Evolutionary conservation across 2,888 invertebrate genomes (phyloP).

Genomic region (Heliconius sara): DNA sequence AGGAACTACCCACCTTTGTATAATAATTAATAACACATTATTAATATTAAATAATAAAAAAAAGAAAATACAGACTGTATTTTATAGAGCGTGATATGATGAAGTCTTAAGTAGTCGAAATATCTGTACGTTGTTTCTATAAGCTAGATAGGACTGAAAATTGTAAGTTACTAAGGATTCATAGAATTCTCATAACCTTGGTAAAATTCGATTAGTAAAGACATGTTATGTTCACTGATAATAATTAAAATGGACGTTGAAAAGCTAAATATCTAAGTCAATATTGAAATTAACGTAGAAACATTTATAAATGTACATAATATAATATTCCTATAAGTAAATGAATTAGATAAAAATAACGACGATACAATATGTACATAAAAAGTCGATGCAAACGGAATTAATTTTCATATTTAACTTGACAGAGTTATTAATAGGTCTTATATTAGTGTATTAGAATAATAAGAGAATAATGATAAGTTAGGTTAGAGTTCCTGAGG

Average conservation of each 20-base stretch:
- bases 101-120: conserved; percentile 16
- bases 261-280: neutral
- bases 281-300: conserved; percentile 19
- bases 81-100: conserved; percentile 29
- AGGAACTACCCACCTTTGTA: neutral
- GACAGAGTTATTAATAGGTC: conserved; percentile 30
- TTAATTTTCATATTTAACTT: conserved; percentile 57
- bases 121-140: conserved; percentile 14
- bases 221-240: conserved; percentile 38
- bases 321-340: conserved; percentile 33
- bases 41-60: neutral
- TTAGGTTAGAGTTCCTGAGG: conserved; percentile 78
- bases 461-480: conserved; percentile 51
- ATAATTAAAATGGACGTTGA: neutral
- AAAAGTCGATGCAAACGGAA: conserved; percentile 73
- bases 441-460: conserved; percentile 41
- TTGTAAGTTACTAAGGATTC: conserved; percentile 31
- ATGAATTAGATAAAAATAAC: conserved; percentile 31
- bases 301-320: conserved; percentile 31
- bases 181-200: conserved; percentile 31
- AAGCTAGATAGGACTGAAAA: conserved; percentile 31
- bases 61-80: conserved; percentile 22
- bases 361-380: conserved; percentile 57
- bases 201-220: conserved; percentile 8
- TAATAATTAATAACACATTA: neutral